Evolutionary conservation across 2,888 invertebrate species (phyloP).

Genomic region (Melieria omissa): DNA sequence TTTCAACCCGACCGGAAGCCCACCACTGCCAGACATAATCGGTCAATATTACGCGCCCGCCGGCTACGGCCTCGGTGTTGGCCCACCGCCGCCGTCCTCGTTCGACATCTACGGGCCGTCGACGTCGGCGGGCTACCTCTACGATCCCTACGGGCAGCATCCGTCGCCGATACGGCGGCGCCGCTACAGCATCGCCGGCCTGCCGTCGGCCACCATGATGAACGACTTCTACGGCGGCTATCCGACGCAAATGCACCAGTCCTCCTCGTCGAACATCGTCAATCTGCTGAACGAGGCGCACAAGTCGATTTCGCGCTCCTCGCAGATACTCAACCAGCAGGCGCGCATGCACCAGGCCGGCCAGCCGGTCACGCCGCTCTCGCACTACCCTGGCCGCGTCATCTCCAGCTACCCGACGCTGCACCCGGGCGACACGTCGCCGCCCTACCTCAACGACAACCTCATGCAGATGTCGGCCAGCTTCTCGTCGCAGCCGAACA

Average conservation of each 20-base stretch:
- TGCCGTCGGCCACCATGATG: slow-evolving; percentile 66
- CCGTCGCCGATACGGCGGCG: slow-evolving; percentile 63
- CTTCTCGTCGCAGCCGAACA: slow-evolving; percentile 67
- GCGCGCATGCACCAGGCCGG: slow-evolving; percentile 57
- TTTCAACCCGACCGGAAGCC: slow-evolving; percentile 64
- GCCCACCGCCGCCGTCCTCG: slow-evolving; percentile 42
- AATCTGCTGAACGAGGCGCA: slow-evolving; percentile 67
- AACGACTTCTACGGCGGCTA: slow-evolving; percentile 64
- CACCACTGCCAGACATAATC: slow-evolving; percentile 66
- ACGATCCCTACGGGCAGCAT: slow-evolving; percentile 56
- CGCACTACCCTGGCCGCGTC: slow-evolving; percentile 58
- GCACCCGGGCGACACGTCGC: slow-evolving; percentile 62
- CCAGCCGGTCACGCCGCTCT: slow-evolving; percentile 58
- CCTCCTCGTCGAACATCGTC: slow-evolving; percentile 64
- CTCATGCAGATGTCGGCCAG: slow-evolving; percentile 66
- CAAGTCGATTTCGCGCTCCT: slow-evolving; percentile 67
- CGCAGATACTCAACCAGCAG: slow-evolving; percentile 65
- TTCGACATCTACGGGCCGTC: slow-evolving; percentile 60
- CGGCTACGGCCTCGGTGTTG: slow-evolving; percentile 41
- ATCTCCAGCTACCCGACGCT: slow-evolving; percentile 65
- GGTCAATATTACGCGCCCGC: slow-evolving; percentile 61
- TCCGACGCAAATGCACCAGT: slow-evolving; percentile 54
- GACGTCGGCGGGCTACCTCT: slow-evolving; percentile 56
- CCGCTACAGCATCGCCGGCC: slow-evolving; percentile 66
- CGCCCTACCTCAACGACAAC: slow-evolving; percentile 64